Conservation (phyloP, 2,888 invertebrate species). For the Thymelicus acteon region DNA sequence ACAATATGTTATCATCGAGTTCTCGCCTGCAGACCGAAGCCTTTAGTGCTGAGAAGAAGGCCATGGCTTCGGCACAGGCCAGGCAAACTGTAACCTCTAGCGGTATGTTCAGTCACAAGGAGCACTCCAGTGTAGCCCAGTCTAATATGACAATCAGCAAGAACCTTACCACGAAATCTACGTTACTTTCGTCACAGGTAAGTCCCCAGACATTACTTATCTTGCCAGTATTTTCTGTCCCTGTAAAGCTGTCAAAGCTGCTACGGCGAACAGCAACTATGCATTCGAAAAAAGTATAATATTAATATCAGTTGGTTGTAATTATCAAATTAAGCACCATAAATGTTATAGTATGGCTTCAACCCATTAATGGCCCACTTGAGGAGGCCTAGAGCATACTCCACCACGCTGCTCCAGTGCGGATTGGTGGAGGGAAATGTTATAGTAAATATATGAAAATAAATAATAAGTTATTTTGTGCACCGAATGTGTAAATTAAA, state of each 20-base stretch:
- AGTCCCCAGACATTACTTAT: slow-evolving; percentile 26
- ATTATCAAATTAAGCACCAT: no score
- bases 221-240: no score
- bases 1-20: slow-evolving; percentile 92
- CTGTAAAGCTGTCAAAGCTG: no score
- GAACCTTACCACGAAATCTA: slow-evolving; percentile 88
- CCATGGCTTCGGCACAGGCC: slow-evolving; percentile 90
- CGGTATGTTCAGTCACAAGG: slow-evolving; percentile 91
- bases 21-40: slow-evolving; percentile 94
- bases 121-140: slow-evolving; percentile 88
- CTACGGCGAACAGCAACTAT: no score
- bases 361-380: no score
- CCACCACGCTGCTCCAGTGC: no score
- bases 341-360: no score
- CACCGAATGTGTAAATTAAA: neutral
- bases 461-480: neutral
- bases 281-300: no score
- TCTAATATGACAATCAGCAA: slow-evolving; percentile 92
- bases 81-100: slow-evolving; percentile 92
- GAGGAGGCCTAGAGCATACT: no score
- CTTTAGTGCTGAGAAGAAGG: slow-evolving; percentile 93
- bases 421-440: no score
- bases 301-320: no score
- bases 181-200: slow-evolving; percentile 84
- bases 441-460: neutral